Evolutionary conservation across 2,113 vertebrate species (phyloP).

Genomic region (Megaptera novaeangliae): DNA sequence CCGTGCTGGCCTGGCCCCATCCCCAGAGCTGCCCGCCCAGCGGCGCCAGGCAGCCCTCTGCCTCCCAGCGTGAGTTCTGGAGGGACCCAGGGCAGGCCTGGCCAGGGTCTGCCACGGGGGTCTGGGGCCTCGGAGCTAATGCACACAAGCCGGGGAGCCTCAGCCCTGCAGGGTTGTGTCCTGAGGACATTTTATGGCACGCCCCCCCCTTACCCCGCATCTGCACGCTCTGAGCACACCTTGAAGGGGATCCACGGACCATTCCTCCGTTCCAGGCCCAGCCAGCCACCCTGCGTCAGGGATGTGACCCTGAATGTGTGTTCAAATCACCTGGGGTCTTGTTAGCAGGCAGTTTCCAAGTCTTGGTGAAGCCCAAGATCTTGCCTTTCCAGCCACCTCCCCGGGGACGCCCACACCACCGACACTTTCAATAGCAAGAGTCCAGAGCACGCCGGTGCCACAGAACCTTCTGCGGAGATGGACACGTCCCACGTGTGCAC

Average conservation of each 20-base stretch:
- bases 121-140: neutral
- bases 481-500: accelerated
- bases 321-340: neutral
- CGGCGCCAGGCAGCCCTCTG: slow-evolving; percentile 67
- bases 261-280: neutral
- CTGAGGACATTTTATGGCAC: neutral
- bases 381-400: neutral
- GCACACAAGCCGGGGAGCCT: neutral
- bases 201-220: neutral
- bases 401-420: accelerated
- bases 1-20: slow-evolving; percentile 64
- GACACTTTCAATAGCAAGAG: neutral
- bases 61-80: slow-evolving; percentile 43
- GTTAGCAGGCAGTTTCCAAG: neutral
- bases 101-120: slow-evolving; percentile 30
- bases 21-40: slow-evolving; percentile 45
- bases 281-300: neutral
- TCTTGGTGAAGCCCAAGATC: neutral
- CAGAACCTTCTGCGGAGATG: neutral
- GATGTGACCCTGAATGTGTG: neutral
- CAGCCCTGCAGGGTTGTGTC: neutral
- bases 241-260: neutral
- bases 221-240: neutral
- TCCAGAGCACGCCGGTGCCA: no score
- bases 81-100: slow-evolving; percentile 42